phyloP scores from a whole-genome alignment of 2,797 vertebrate genomes.

The Salarias fasciatus region DNA sequence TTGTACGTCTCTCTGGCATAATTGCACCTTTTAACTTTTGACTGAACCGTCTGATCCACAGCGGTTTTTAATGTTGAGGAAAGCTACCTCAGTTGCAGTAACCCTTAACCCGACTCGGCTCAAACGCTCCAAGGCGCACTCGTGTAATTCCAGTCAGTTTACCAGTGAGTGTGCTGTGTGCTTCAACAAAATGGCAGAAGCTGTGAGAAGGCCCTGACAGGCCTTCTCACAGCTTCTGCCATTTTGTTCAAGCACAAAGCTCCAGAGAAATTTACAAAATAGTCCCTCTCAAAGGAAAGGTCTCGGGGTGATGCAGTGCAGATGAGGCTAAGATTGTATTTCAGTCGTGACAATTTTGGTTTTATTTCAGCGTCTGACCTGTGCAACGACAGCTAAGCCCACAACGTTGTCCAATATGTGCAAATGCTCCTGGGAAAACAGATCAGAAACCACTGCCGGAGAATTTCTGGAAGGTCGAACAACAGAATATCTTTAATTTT shows the following conservation, averaged over 20 bases:
- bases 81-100: constrained; percentile 3
- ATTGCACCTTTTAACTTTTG: constrained; percentile 21
- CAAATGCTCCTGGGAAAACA: no score
- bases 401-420: not conserved
- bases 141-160: no score
- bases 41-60: not conserved
- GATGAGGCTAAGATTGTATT: not conserved
- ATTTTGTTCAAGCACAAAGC: not conserved
- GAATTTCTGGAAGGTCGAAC: no score
- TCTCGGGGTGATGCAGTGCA: not conserved
- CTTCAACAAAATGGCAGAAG: no score
- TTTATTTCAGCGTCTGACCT: no score
- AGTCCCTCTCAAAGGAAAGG: not conserved
- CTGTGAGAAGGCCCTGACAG: no score
- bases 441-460: no score
- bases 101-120: not conserved
- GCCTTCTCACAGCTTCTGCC: constrained; percentile 1
- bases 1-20: constrained; percentile 23
- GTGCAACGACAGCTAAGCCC: no score
- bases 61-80: constrained; percentile 1
- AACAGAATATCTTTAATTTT: no score
- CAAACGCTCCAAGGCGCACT: no score
- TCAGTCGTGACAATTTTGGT: not conserved
- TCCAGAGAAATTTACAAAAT: not conserved
- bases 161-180: no score